Evolutionary conservation across 2,888 invertebrate genomes (phyloP).

Genomic region (Argyresthia albistria): DNA sequence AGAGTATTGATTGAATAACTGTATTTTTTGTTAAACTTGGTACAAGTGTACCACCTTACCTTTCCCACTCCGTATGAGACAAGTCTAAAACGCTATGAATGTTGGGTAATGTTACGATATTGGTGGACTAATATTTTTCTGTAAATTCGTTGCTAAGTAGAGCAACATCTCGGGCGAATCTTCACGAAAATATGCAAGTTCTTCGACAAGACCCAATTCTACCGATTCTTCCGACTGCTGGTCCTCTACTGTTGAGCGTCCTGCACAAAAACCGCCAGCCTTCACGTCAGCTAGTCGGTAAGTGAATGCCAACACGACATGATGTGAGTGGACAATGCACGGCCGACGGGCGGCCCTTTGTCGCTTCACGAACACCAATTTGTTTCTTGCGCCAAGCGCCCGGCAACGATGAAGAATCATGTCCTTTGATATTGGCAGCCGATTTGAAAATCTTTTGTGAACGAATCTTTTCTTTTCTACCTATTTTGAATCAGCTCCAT

Average conservation of each 20-base stretch:
- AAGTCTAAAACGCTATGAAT: no score
- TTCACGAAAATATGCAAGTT: no score
- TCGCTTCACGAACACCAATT: conserved; percentile 33
- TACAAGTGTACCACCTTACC: no score
- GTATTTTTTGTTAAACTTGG: no score
- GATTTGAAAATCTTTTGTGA: background rate
- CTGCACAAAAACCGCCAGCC: conserved; percentile 18
- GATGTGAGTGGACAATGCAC: conserved; percentile 32
- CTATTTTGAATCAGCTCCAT: background rate
- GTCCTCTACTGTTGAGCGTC: conserved; percentile 12
- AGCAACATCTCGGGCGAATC: no score
- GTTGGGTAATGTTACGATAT: no score
- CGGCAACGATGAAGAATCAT: background rate
- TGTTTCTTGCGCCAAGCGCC: conserved; percentile 24
- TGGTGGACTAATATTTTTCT: no score
- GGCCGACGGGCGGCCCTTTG: conserved; percentile 27
- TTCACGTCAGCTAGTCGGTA: conserved; percentile 16
- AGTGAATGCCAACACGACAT: conserved; percentile 27
- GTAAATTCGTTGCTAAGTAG: no score
- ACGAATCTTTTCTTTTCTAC: background rate
- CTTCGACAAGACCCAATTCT: no score
- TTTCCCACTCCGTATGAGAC: no score
- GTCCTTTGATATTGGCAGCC: background rate
- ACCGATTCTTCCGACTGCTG: no score
- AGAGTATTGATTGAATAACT: no score